A percentile compares a stretch with the other conserved stretches of the same genome.
phyloP scores from a whole-genome alignment of 2,888 invertebrate species.

The Lissonota sp. region DNA sequence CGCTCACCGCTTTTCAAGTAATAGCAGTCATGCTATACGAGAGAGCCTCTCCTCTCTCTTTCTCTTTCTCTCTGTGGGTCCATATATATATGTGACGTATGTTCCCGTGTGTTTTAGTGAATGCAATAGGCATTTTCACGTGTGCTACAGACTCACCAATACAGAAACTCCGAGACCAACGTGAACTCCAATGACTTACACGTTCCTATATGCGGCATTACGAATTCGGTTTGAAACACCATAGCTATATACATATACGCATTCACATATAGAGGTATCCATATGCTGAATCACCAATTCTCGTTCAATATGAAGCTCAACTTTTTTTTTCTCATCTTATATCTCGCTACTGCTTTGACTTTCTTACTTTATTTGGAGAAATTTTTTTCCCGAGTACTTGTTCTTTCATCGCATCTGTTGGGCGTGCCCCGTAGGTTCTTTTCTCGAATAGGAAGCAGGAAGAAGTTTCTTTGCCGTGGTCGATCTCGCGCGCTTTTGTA shows the following conservation, averaged over 20 bases:
- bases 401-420: slow-evolving; percentile 28
- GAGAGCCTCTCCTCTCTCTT: too few species aligned
- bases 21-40: slow-evolving; percentile 34
- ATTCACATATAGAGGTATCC: slow-evolving; percentile 10
- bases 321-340: slow-evolving; percentile 19
- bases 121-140: slow-evolving; percentile 17
- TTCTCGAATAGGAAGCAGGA: slow-evolving; percentile 30
- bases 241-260: not conserved
- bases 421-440: slow-evolving; percentile 20
- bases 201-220: slow-evolving; percentile 56
- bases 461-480: slow-evolving; percentile 46
- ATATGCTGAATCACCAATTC: slow-evolving; percentile 44
- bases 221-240: slow-evolving; percentile 64
- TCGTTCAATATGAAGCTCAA: slow-evolving; percentile 38
- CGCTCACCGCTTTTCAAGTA: slow-evolving; percentile 55
- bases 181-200: slow-evolving; percentile 54
- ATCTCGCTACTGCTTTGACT: not conserved
- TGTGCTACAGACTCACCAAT: slow-evolving; percentile 1
- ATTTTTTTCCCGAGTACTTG: slow-evolving; percentile 20
- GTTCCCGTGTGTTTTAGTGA: slow-evolving; percentile 27
- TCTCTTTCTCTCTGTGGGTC: not conserved
- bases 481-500: slow-evolving; percentile 28
- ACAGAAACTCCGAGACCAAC: not conserved
- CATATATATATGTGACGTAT: slow-evolving; percentile 22
- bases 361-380: slow-evolving; percentile 10